phyloP scores from a whole-genome alignment of 2,797 vertebrate species.

The Cryptoblepharus egeriae region DNA sequence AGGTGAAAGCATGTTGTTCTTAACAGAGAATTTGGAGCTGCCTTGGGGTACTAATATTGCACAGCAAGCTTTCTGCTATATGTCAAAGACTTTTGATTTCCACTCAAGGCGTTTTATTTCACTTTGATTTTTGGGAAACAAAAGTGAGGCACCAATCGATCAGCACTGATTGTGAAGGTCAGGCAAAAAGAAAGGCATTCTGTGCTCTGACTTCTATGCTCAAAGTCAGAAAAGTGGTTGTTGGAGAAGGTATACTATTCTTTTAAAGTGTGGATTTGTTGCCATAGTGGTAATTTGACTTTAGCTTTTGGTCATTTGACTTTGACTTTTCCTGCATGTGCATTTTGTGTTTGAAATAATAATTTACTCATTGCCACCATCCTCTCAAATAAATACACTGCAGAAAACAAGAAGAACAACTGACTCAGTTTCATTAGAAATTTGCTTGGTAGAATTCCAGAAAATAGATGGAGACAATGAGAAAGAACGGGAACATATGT shows the following conservation, averaged over 20 bases:
- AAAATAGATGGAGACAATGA: constrained; percentile 50
- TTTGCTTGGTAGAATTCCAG: constrained; percentile 49
- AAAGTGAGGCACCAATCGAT: constrained; percentile 90
- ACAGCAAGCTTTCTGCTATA: constrained; percentile 80
- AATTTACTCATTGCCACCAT: background rate
- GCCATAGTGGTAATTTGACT: constrained; percentile 5
- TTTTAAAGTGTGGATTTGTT: constrained; percentile 40
- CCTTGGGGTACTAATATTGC: constrained; percentile 80
- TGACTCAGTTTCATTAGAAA: constrained; percentile 21
- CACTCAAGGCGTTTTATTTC: constrained; percentile 93
- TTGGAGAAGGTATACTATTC: constrained; percentile 66
- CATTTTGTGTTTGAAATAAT: constrained; percentile 33
- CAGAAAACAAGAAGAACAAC: constrained; percentile 42
- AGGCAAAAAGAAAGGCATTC: constrained; percentile 76
- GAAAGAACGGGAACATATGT: background rate
- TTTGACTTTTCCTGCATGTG: constrained; percentile 23
- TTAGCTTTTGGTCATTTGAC: too few relatives aligned
- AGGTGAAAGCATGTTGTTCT: constrained; percentile 75
- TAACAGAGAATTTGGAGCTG: constrained; percentile 75
- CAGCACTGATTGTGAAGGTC: constrained; percentile 90
- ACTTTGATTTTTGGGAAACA: constrained; percentile 95
- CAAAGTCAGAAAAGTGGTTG: constrained; percentile 66
- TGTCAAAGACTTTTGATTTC: constrained; percentile 95
- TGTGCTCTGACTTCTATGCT: constrained; percentile 71
- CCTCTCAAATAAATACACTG: constrained; percentile 5